These are phyloP conservation scores for Brachynemurus nebulosus DNA, from an alignment of 2,888 invertebrate genomes.

Conservation along the genomic window DNA sequence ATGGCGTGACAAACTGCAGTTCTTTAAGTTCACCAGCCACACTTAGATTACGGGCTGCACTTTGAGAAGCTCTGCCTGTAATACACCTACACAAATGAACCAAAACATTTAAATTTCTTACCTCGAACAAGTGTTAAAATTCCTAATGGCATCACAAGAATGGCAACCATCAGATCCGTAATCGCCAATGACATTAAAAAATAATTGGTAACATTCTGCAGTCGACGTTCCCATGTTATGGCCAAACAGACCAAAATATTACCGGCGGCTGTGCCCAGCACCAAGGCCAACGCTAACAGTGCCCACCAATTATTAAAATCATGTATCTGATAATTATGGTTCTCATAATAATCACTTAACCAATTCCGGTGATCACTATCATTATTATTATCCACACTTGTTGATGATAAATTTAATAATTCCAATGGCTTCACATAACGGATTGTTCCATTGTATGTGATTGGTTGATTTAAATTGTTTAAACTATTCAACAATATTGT, in stretches of 20 bases:
- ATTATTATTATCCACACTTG: constrained; percentile 18
- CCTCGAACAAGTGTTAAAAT: constrained; percentile 69
- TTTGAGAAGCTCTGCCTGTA: too few relatives aligned
- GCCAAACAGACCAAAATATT: constrained; percentile 91
- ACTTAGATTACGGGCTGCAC: too few relatives aligned
- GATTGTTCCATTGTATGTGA: constrained; percentile 5
- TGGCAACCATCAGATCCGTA: constrained; percentile 87
- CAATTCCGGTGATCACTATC: constrained; percentile 28
- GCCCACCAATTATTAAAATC: constrained; percentile 74
- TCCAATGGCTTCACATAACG: background rate
- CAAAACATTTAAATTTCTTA: too few relatives aligned
- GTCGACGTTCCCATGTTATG: constrained; percentile 76
- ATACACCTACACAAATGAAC: too few relatives aligned
- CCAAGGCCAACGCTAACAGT: constrained; percentile 58
- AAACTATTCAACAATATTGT: constrained; percentile 3
- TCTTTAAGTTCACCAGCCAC: too few relatives aligned
- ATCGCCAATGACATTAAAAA: constrained; percentile 92
- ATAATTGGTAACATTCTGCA: constrained; percentile 96
- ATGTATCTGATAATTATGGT: too few relatives aligned
- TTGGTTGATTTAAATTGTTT: background rate
- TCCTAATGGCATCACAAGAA: constrained; percentile 91
- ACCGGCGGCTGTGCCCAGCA: constrained; percentile 77
- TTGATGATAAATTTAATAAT: constrained; percentile 10
- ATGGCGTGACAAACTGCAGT: too few relatives aligned
- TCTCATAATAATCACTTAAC: constrained; percentile 36